Evolutionary conservation across 2,888 invertebrate species (phyloP), one percentile per base, ranked within the genome.

Genomic region (Odontocerum albicorne): DNA sequence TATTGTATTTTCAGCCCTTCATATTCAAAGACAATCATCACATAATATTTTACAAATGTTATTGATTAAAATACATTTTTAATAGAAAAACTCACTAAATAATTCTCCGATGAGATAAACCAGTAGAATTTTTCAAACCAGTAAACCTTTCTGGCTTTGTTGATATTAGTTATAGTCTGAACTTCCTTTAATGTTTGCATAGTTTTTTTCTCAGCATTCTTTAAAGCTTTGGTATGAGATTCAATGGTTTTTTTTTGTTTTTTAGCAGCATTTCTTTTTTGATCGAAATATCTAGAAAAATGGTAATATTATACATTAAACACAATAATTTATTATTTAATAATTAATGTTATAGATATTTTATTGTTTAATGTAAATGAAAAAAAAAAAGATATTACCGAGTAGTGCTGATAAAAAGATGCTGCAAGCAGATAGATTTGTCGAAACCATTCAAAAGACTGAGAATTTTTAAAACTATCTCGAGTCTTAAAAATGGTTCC

Each of bases 51-150:
- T 17, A 39, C 27, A 27, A 10, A 27, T 27, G 4, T 27, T 10
- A 27, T 10, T 7, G 10, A 27, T 10, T 27, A 27, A 27, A 10
- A 7, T 7, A 27, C 27, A 27, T 27, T 27, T 27, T 27, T 10
- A 27, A 27, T 27, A 7, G 6, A 27, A 10, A 27, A 16, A 16
- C 68, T 69, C 53, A 73, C 87, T 66, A 92, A 72, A 72, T 87
- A 92, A 70, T 97, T 97, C 73, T 99, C 99, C 0, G 94, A 92
- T 22, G 93, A 94, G 61, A 99, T 91, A 70, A 98, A 99, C 98
- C 98, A 99, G 70, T 86, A 90, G 75, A 99, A 99, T 73, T 99
- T 99, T 75, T 99, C 99, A 79, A 99, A 99, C 99, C 99, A 99
- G 73, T 90, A 95, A 0, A 90, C 88, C 74, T 96, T 96, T 39